Evolutionary conservation across 2,113 vertebrate species (phyloP).

Genomic region (Anhinga anhinga): DNA sequence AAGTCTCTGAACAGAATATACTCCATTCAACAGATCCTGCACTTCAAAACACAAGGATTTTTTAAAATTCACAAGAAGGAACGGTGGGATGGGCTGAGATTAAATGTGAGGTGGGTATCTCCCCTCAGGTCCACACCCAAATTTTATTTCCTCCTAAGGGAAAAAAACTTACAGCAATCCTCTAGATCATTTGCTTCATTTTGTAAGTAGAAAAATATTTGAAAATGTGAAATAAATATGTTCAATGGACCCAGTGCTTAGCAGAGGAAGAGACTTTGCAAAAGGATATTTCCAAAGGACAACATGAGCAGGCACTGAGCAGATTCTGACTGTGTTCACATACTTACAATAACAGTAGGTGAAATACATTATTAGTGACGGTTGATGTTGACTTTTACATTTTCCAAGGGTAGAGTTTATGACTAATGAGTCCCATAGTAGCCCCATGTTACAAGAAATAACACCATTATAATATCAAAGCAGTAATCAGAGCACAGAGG

Average conservation of each 20-base stretch:
- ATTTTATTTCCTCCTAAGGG: not conserved
- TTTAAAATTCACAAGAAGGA: not conserved
- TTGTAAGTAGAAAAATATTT: not conserved
- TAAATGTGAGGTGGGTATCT: not conserved
- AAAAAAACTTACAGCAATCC: not conserved
- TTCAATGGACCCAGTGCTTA: not conserved
- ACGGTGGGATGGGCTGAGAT: not conserved
- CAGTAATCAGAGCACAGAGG: not conserved
- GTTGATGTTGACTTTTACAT: conserved; percentile 35
- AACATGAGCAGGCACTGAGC: not conserved
- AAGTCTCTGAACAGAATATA: not conserved
- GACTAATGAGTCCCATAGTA: conserved; percentile 56
- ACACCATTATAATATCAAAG: conserved; percentile 34
- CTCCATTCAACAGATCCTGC: not conserved
- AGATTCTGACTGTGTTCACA: conserved; percentile 28
- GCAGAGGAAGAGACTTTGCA: not conserved
- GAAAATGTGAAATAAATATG: not conserved
- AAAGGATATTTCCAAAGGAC: conserved; percentile 30
- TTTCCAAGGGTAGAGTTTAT: conserved; percentile 46
- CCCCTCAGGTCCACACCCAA: not conserved
- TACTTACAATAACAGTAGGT: conserved; percentile 55
- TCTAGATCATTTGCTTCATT: not conserved
- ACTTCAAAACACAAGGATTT: not conserved
- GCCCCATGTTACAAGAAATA: conserved; percentile 34
- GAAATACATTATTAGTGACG: conserved; percentile 46